phyloP scores from a whole-genome alignment of 2,113 vertebrate species.

The Pelobates fuscus region DNA sequence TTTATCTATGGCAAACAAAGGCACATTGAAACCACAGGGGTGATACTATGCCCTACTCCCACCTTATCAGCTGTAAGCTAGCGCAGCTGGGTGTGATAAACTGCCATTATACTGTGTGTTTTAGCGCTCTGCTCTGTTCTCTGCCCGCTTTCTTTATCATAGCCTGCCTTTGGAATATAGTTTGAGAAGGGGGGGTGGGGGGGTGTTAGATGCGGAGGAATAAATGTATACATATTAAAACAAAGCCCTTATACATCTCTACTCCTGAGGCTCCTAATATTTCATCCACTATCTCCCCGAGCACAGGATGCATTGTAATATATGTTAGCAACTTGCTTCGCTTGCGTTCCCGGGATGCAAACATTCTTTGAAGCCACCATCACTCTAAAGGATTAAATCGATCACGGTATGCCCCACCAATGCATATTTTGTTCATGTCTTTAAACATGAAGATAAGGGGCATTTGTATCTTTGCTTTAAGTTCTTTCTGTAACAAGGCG shows the following conservation, averaged over 20 bases:
- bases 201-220: background rate
- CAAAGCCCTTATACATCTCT: slow-evolving; percentile 7
- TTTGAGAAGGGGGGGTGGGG: background rate
- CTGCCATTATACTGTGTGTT: background rate
- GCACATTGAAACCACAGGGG: slow-evolving; percentile 38
- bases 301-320: slow-evolving; percentile 5
- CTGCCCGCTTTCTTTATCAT: background rate
- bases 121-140: background rate
- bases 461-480: slow-evolving; percentile 8
- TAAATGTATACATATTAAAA: background rate
- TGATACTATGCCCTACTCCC: slow-evolving; percentile 43
- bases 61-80: background rate
- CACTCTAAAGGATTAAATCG: background rate
- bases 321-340: background rate
- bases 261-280: background rate
- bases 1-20: slow-evolving; percentile 60
- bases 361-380: slow-evolving; percentile 12
- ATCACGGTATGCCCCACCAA: background rate
- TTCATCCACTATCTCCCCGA: slow-evolving; percentile 9
- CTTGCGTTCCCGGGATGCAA: background rate
- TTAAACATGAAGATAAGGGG: slow-evolving; percentile 27
- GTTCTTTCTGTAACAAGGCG: slow-evolving; percentile 5
- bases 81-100: slow-evolving; percentile 55
- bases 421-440: slow-evolving; percentile 14
- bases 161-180: background rate